These are phyloP conservation scores for Agelaius phoeniceus DNA, from an alignment of 2,113 vertebrate species.

Conservation along the genomic window DNA sequence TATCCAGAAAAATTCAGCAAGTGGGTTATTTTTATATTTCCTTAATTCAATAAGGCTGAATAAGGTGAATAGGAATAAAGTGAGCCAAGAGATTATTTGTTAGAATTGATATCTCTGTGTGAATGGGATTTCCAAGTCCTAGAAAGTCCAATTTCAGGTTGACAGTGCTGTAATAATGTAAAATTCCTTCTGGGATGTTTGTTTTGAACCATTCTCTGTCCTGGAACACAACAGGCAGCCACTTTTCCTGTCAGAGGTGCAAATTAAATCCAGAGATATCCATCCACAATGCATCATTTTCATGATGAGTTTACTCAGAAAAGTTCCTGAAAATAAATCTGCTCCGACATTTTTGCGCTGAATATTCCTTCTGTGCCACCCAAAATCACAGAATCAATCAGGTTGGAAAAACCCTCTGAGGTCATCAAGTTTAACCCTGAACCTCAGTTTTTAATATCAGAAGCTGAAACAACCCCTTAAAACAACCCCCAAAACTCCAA, in stretches of 20 bases:
- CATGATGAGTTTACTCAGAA: background rate
- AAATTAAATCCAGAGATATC: background rate
- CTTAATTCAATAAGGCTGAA: background rate
- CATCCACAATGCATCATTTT: background rate
- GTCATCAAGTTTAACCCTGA: background rate
- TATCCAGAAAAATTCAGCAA: background rate
- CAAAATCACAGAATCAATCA: background rate
- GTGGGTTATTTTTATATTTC: background rate
- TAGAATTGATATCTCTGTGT: background rate
- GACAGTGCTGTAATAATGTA: background rate
- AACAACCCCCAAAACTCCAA: background rate
- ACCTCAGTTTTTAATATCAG: background rate
- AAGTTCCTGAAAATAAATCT: background rate
- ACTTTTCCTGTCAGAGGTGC: background rate
- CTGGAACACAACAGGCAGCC: background rate
- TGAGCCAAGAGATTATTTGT: background rate
- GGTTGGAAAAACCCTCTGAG: background rate
- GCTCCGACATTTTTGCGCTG: background rate
- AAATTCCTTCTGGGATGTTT: background rate
- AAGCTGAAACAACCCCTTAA: background rate
- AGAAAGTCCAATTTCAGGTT: background rate
- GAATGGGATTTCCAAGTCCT: background rate
- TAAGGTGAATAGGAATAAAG: background rate
- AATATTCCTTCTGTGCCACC: rapidly evolving
- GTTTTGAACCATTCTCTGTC: background rate